A percentile compares a stretch with the other conserved stretches of the same genome.
These are phyloP conservation scores for Siniperca knerii DNA, from an alignment of 2,113 vertebrate species.

Conservation along the genomic window DNA sequence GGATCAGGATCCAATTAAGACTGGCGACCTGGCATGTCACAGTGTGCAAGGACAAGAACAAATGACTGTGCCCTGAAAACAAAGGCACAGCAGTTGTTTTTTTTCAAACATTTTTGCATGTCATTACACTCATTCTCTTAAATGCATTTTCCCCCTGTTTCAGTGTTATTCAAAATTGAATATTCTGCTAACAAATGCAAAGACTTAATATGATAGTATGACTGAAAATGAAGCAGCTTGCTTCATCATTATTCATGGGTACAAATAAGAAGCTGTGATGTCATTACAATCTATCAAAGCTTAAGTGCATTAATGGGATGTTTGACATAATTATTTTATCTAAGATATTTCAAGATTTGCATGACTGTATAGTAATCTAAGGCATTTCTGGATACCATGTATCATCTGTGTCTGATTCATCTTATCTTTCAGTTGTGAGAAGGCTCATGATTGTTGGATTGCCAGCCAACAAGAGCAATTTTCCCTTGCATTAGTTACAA, in stretches of 20 bases:
- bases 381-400: neutral
- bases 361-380: neutral
- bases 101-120: slow-evolving; percentile 6
- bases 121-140: neutral
- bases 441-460: slow-evolving; percentile 16
- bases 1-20: slow-evolving; percentile 36
- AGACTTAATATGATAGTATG: neutral
- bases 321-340: neutral
- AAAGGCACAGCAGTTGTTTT: slow-evolving; percentile 32
- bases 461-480: slow-evolving; percentile 22
- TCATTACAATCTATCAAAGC: neutral
- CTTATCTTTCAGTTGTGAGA: slow-evolving; percentile 9
- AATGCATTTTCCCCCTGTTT: neutral
- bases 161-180: neutral
- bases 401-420: slow-evolving; percentile 6
- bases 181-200: neutral
- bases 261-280: neutral
- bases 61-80: slow-evolving; percentile 23
- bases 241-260: neutral
- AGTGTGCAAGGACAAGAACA: slow-evolving; percentile 5
- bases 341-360: neutral
- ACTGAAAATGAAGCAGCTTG: neutral
- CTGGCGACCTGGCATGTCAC: slow-evolving; percentile 9
- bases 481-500: slow-evolving; percentile 48
- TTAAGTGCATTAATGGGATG: neutral